Evolutionary conservation across 1,140 invertebrate genomes (phyloP), one percentile per base, ranked within the genome.

Genomic region (Drosophila seguyi): DNA sequence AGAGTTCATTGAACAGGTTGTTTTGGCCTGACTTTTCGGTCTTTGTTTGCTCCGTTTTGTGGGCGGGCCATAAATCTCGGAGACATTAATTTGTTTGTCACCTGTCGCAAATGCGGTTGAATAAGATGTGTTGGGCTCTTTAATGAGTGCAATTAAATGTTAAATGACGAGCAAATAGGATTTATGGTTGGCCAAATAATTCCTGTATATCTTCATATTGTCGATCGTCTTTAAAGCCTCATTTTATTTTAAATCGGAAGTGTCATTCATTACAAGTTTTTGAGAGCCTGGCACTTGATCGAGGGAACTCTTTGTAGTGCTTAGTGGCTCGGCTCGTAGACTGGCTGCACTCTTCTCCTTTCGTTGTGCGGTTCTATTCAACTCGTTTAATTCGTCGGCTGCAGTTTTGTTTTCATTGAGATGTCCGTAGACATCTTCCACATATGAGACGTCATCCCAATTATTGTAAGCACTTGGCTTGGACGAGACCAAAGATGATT

Each of bases 1-100:
- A 53, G 65, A 80, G 81, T 84, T 84, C 81, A 73, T 80, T 80
- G 73, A 80, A 84, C 81, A 84, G 81, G 81, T 84, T 77, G 63
- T 62, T 79, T 78, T 68, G 59, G 48, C 42, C 47, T 65, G 72
- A 56, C 60, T 81, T 72, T 57, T 75, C 13, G 63, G 38, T 61
- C 41, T 62, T 55, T 61, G 57, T 39, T 71, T 62, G 27, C n/a
- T 11, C 41, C 74, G 38, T 47, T 48, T 75, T 55, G 61, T 68
- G 63, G 74, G 74, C 42, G 67, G 68, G 42, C 36, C 45, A 77
- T 77, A 81, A 81, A 81, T 81, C 79, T 56, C 71, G 34, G 57
- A 39, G 52, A 48, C 65, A 62, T 75, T 81, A 78, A 78, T 78
- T 77, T 62, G 65, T 61, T 77, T 68, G 60, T 75, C 75, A 77